These are phyloP conservation scores for Circaetus cinerascens DNA, from an alignment of 2,113 vertebrate genomes.

Conservation along the genomic window DNA sequence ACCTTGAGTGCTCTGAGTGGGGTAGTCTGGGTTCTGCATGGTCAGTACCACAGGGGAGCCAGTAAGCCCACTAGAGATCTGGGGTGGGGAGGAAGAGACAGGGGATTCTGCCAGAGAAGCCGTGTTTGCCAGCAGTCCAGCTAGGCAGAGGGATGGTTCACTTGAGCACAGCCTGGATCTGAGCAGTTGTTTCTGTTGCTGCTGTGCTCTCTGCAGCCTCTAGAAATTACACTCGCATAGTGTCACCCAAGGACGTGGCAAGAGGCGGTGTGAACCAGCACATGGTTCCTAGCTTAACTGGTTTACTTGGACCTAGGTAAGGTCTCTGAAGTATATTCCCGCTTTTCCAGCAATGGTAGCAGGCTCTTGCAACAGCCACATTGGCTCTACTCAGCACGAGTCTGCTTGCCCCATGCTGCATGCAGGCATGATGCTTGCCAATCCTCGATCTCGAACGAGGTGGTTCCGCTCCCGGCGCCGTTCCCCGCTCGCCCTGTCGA, in stretches of 20 bases:
- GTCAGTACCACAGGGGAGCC: background rate
- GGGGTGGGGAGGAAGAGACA: background rate
- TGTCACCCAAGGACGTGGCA: background rate
- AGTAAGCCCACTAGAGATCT: background rate
- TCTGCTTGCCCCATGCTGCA: background rate
- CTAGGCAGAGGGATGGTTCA: fast-evolving
- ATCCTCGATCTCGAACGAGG: too few species aligned
- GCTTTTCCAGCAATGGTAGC: background rate
- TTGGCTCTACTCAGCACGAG: fast-evolving
- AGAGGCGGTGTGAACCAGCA: background rate
- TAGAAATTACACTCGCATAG: background rate
- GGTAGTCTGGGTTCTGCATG: background rate
- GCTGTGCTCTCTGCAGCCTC: background rate
- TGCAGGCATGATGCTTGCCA: too few species aligned
- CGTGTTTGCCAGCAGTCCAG: fast-evolving
- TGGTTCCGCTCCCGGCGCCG: too few species aligned
- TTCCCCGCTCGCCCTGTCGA: too few species aligned
- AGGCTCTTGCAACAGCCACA: background rate
- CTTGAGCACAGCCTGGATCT: background rate
- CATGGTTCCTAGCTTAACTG: background rate
- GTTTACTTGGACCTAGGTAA: background rate
- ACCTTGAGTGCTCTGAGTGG: background rate
- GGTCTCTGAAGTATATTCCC: background rate
- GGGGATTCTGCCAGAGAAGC: background rate
- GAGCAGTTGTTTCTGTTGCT: background rate